Conservation (phyloP, 1,140 invertebrate species). For the Gerris buenoi region DNA sequence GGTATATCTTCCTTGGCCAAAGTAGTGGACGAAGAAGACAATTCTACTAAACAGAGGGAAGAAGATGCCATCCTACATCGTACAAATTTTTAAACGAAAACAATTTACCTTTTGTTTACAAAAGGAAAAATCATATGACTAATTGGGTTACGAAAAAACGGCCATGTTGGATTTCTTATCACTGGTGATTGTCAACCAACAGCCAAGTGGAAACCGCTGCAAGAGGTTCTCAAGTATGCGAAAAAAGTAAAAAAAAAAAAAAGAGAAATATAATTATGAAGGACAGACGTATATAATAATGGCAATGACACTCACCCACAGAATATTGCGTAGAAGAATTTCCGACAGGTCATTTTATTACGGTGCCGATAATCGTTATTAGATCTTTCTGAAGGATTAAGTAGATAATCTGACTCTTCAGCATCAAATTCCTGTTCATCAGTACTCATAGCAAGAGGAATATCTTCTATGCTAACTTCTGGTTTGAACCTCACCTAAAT, state of each 20-base stretch:
- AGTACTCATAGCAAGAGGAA: conserved; percentile 31
- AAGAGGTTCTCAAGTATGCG: too few species aligned
- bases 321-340: conserved; percentile 7
- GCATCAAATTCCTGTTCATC: conserved; percentile 29
- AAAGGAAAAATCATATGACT: conserved; percentile 3
- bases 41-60: conserved; percentile 25
- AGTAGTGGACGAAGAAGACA: conserved; percentile 25
- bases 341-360: not conserved
- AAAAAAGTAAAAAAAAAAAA: too few species aligned
- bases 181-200: too few species aligned
- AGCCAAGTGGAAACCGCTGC: too few species aligned
- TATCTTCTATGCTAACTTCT: conserved; percentile 24
- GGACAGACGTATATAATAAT: not conserved
- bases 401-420: conserved; percentile 33
- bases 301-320: conserved; percentile 10
- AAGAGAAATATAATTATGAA: not conserved
- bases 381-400: conserved; percentile 21
- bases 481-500: not conserved
- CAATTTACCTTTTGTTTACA: not conserved
- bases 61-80: conserved; percentile 16
- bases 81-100: not conserved
- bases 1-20: conserved; percentile 43
- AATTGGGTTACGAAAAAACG: not conserved
- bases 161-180: conserved; percentile 1
- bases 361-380: not conserved